Conservation (phyloP, 2,888 invertebrate species). For the Slavum lentiscoides region DNA sequence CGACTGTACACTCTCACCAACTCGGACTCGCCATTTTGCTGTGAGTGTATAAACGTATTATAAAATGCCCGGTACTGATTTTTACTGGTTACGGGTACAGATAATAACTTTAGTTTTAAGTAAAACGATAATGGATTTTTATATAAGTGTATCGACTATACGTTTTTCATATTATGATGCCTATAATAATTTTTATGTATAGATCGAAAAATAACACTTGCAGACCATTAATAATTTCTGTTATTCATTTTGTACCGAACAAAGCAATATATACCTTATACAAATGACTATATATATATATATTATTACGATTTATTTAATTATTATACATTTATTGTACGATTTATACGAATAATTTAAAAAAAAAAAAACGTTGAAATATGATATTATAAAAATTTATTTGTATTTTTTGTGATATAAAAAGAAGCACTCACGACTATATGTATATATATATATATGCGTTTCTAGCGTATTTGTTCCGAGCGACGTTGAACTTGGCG, state of each 20-base stretch:
- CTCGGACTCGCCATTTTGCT: constrained; percentile 72
- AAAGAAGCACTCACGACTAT: neutral
- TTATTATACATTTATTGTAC: neutral
- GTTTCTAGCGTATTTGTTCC: constrained; percentile 76
- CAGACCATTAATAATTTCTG: too few relatives aligned
- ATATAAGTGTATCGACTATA: too few relatives aligned
- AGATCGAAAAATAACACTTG: too few relatives aligned
- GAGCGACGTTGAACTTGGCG: constrained; percentile 74
- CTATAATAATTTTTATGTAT: too few relatives aligned
- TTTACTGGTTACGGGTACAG: neutral
- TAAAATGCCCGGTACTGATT: neutral
- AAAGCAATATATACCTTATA: too few relatives aligned
- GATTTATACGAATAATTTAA: neutral
- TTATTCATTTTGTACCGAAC: too few relatives aligned
- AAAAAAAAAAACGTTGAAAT: neutral
- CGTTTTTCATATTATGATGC: too few relatives aligned
- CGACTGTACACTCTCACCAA: constrained; percentile 76
- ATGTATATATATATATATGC: too few relatives aligned
- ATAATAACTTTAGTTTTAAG: neutral
- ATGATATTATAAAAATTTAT: too few relatives aligned
- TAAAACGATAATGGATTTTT: neutral
- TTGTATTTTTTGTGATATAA: neutral
- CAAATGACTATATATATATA: too few relatives aligned
- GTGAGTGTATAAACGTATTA: constrained; percentile 60
- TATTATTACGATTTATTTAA: too few relatives aligned